These are phyloP conservation scores for Macrosiphum euphorbiae DNA, from an alignment of 2,888 invertebrate species.

Conservation along the genomic window DNA sequence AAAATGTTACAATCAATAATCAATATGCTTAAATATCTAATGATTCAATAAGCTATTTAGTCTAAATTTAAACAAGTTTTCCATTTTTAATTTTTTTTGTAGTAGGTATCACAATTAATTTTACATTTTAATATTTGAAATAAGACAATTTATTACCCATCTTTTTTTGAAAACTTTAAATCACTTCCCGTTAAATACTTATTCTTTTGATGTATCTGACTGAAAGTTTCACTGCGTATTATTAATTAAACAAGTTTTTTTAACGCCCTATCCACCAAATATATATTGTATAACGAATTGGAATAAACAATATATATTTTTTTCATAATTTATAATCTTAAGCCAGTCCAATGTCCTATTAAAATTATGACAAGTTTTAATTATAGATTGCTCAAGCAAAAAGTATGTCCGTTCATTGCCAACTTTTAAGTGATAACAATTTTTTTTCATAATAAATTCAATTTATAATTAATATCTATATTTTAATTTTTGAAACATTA, in stretches of 20 bases:
- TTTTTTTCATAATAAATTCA: not conserved
- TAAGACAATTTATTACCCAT: not conserved
- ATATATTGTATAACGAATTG: not conserved
- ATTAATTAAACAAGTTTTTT: conserved; percentile 47
- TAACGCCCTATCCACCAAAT: conserved; percentile 3
- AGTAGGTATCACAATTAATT: not conserved
- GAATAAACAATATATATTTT: conserved; percentile 22
- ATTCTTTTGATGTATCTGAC: conserved; percentile 26
- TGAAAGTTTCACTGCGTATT: conserved; percentile 8
- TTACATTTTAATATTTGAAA: not conserved
- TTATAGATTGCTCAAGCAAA: not conserved
- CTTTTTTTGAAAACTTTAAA: not conserved
- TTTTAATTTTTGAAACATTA: not conserved
- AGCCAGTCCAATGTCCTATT: not conserved
- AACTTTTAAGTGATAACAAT: not conserved
- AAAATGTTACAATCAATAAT: not conserved
- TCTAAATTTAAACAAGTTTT: not conserved
- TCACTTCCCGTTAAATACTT: not conserved
- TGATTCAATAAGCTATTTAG: not conserved
- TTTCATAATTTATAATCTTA: not conserved
- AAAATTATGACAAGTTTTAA: not conserved
- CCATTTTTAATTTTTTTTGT: not conserved
- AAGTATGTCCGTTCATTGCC: not conserved
- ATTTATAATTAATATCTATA: not conserved
- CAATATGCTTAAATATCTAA: not conserved